A percentile compares a stretch with the other conserved stretches of the same genome.
phyloP scores from a whole-genome alignment of 2,113 vertebrate species.

The Mystacornis crossleyi region DNA sequence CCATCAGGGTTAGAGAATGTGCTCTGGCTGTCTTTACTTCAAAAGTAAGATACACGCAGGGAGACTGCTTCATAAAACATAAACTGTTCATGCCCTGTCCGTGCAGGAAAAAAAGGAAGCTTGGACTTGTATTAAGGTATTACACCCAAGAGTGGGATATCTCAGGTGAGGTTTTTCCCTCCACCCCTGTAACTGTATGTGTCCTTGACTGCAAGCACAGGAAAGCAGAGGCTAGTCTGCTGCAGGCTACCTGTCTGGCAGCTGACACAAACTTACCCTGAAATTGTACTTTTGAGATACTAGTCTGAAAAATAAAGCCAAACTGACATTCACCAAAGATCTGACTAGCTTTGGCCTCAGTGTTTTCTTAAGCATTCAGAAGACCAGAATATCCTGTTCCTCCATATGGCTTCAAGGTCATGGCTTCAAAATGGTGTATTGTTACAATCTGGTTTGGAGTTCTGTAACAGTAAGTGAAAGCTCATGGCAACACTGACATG shows the following conservation, averaged over 20 bases:
- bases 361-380: background rate
- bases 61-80: background rate
- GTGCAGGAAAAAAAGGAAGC: background rate
- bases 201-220: too few species aligned
- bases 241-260: background rate
- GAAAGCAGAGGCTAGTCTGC: background rate
- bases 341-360: background rate
- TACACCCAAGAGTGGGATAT: too few species aligned
- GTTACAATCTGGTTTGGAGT: background rate
- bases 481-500: background rate
- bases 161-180: background rate
- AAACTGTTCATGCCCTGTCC: background rate
- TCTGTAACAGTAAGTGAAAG: background rate
- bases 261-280: background rate
- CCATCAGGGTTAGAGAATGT: background rate
- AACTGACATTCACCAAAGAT: background rate
- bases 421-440: accelerated
- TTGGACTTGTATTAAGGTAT: background rate
- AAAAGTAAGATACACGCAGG: background rate
- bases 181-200: accelerated
- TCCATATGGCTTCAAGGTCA: background rate
- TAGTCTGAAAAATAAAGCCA: background rate
- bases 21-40: background rate
- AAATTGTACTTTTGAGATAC: background rate
- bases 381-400: background rate